Evolutionary conservation across 2,888 invertebrate genomes (phyloP).

Genomic region (Meiosimyza platycephala): DNA sequence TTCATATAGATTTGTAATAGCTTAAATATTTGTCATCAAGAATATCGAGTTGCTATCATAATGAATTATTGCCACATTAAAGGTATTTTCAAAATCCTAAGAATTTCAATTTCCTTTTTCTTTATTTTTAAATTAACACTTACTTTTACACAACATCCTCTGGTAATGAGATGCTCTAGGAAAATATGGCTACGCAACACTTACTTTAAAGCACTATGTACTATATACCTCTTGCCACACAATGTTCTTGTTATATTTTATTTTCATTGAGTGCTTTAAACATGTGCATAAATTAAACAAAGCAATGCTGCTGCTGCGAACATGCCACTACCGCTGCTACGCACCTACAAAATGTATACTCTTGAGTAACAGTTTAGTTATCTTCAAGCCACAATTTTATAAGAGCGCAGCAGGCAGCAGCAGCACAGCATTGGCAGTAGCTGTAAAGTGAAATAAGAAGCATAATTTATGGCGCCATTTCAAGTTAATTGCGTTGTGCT

Average conservation of each 20-base stretch:
- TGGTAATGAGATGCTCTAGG: background rate
- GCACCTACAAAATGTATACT: constrained; percentile 1
- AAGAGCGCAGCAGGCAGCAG: background rate
- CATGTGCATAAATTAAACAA: constrained; percentile 33
- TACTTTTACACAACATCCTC: background rate
- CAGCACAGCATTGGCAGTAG: background rate
- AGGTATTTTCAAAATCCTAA: no score
- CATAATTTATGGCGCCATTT: constrained; percentile 44
- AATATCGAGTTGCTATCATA: no score
- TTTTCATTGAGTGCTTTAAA: constrained; percentile 19
- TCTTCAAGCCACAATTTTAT: no score
- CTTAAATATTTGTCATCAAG: no score
- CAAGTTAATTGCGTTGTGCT: constrained; percentile 46
- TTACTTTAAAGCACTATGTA: background rate
- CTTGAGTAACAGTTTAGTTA: background rate
- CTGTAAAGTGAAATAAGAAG: constrained; percentile 12
- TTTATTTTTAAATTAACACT: no score
- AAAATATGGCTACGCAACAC: background rate
- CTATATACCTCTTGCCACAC: no score
- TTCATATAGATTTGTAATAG: no score
- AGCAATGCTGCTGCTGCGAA: background rate
- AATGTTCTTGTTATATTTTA: no score
- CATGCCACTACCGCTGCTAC: background rate
- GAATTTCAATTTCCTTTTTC: no score
- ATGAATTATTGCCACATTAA: no score